A percentile compares a stretch with the other conserved stretches of the same genome.
Evolutionary conservation across 2,888 invertebrate genomes (phyloP).

Genomic region (Erynnis tages): DNA sequence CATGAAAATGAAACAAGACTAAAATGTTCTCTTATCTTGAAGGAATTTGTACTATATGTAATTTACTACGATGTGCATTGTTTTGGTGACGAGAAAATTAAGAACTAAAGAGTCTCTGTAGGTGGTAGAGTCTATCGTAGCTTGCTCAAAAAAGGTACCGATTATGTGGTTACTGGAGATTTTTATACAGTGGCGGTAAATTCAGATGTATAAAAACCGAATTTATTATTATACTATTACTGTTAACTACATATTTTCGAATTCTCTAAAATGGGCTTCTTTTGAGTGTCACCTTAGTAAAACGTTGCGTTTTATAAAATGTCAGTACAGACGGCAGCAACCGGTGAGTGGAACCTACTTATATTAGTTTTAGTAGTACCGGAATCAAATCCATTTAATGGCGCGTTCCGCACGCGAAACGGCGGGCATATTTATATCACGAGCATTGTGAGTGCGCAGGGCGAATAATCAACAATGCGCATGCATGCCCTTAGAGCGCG

Average conservation of each 20-base stretch:
- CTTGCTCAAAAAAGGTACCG: no score
- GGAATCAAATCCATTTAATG: slow-evolving; percentile 20
- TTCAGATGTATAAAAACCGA: no score
- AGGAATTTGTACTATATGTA: slow-evolving; percentile 4
- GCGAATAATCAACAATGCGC: slow-evolving; percentile 35
- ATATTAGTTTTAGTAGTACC: slow-evolving; percentile 14
- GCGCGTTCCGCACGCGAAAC: slow-evolving; percentile 5
- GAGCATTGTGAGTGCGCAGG: slow-evolving; percentile 21
- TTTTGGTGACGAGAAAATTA: background rate
- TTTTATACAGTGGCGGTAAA: no score
- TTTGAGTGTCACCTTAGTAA: no score
- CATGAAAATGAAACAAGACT: slow-evolving; percentile 20
- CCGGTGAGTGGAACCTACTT: background rate
- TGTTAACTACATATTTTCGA: no score
- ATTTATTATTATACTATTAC: no score
- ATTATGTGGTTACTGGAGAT: no score
- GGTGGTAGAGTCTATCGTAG: no score
- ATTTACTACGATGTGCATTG: slow-evolving; percentile 1
- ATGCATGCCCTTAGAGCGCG: slow-evolving; percentile 39
- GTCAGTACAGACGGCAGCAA: no score
- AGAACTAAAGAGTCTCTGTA: background rate
- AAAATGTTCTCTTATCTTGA: slow-evolving; percentile 8
- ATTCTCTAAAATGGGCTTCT: no score
- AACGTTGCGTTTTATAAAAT: no score
- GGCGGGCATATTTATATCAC: slow-evolving; percentile 14